A percentile compares a stretch with the other conserved stretches of the same genome.
These are phyloP conservation scores for Aldabrachelys gigantea DNA, from an alignment of 2,113 vertebrate genomes.

Conservation along the genomic window DNA sequence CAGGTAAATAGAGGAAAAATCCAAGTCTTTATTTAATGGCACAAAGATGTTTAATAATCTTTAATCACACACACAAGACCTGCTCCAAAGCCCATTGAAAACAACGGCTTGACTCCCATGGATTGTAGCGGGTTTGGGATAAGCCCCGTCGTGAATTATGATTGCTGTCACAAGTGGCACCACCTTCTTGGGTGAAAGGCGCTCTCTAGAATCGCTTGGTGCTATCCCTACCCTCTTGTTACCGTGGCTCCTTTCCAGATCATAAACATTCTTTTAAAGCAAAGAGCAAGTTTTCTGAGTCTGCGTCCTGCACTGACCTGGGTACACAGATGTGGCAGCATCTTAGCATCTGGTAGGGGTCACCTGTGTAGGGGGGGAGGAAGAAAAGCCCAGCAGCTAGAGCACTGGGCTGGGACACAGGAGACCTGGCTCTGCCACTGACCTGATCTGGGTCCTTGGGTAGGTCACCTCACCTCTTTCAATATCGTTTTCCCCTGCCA, in stretches of 20 bases:
- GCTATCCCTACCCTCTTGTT: neutral
- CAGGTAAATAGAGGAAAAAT: neutral
- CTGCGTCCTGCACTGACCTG: neutral
- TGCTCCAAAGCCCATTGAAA: neutral
- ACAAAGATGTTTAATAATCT: rapidly evolving
- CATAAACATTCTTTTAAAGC: neutral
- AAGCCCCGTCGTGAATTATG: neutral
- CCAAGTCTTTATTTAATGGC: neutral
- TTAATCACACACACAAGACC: neutral
- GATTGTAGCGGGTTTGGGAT: rapidly evolving
- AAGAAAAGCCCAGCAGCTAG: neutral
- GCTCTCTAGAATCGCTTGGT: neutral
- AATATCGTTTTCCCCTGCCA: neutral
- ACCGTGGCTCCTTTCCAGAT: neutral
- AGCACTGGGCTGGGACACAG: neutral
- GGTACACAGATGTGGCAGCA: neutral
- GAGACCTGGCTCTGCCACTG: neutral
- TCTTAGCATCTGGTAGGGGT: neutral
- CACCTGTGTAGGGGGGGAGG: neutral
- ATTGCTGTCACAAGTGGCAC: neutral
- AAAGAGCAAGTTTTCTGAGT: neutral
- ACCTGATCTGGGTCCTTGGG: neutral
- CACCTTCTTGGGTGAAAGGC: neutral
- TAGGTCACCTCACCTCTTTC: neutral
- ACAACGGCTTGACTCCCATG: neutral